Evolutionary conservation across 2,797 vertebrate species (phyloP).

Genomic region (Rachycentron canadum): DNA sequence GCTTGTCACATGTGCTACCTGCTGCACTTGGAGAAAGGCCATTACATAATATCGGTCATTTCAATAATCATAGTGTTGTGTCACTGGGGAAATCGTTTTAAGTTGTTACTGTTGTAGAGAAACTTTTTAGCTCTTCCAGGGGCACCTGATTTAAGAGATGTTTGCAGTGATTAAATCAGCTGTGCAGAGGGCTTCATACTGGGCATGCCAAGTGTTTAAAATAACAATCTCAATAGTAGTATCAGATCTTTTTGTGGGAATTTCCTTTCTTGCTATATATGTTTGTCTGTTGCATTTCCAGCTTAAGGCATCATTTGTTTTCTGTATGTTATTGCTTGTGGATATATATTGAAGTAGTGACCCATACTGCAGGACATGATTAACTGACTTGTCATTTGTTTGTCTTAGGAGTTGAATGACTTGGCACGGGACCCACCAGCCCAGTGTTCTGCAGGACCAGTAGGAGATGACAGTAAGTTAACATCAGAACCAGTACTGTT

Average conservation of each 20-base stretch:
- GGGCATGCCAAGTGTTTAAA: not conserved
- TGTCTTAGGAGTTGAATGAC: conserved; percentile 95
- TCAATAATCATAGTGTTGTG: conserved; percentile 10
- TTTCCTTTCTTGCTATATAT: not conserved
- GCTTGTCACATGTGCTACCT: conserved; percentile 9
- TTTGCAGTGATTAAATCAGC: conserved; percentile 3
- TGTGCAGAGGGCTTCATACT: not conserved
- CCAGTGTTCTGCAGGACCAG: conserved; percentile 99
- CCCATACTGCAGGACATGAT: not conserved
- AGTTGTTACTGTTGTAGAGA: not conserved
- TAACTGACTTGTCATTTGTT: conserved; percentile 48
- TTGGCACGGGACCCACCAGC: conserved; percentile 99
- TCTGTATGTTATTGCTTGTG: not conserved
- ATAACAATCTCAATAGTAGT: not conserved
- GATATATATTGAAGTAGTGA: not conserved
- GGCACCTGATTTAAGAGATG: not conserved
- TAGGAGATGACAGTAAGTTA: conserved; percentile 99
- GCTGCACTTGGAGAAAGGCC: conserved; percentile 29
- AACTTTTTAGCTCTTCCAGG: not conserved
- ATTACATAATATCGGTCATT: conserved; percentile 38
- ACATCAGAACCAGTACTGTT: not conserved
- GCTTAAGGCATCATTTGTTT: not conserved
- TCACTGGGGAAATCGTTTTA: not conserved
- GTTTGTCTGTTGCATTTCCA: not conserved
- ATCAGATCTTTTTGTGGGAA: not conserved